Evolutionary conservation across 92 coral and sea anemone species (phyloP).

Genomic region (Paragorgia papillata): DNA sequence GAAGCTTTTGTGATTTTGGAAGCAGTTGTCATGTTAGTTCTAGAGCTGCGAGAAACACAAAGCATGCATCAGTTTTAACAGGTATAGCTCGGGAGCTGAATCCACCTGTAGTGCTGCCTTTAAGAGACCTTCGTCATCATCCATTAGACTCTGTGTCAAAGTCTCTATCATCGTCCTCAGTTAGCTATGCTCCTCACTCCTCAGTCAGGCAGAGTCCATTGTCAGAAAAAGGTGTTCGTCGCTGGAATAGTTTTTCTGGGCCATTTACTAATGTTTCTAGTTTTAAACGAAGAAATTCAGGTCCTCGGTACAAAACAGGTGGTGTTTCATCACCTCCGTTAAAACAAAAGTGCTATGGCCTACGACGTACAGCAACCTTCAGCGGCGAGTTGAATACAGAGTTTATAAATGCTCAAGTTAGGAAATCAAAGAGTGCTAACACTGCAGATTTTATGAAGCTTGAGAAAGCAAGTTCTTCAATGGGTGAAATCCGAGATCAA

Average conservation of each 20-base stretch:
- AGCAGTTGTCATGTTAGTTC: slow-evolving; percentile 58
- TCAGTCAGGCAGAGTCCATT: neutral
- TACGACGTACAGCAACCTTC: slow-evolving; percentile 79
- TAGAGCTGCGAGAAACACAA: slow-evolving; percentile 25
- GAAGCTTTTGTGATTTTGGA: slow-evolving; percentile 84
- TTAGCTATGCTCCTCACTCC: slow-evolving; percentile 15
- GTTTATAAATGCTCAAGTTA: neutral
- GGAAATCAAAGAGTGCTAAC: slow-evolving; percentile 17
- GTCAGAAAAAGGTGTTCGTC: slow-evolving; percentile 21
- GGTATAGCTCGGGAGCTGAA: slow-evolving; percentile 75
- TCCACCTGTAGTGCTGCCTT: slow-evolving; percentile 21
- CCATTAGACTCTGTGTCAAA: neutral
- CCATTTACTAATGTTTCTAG: slow-evolving; percentile 75
- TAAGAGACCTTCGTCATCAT: neutral
- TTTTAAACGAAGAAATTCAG: slow-evolving; percentile 3
- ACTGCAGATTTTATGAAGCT: neutral
- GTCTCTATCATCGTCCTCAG: slow-evolving; percentile 5
- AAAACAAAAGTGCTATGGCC: slow-evolving; percentile 67
- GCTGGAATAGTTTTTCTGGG: slow-evolving; percentile 64
- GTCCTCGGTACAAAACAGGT: slow-evolving; percentile 6
- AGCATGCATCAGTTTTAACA: slow-evolving; percentile 54
- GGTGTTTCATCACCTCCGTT: slow-evolving; percentile 71
- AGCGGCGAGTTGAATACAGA: slow-evolving; percentile 53
- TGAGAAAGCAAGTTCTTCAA: slow-evolving; percentile 11
- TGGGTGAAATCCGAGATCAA: slow-evolving; percentile 75